Conservation (phyloP, 1,140 invertebrate genomes). For the Procambarus clarkii region DNA sequence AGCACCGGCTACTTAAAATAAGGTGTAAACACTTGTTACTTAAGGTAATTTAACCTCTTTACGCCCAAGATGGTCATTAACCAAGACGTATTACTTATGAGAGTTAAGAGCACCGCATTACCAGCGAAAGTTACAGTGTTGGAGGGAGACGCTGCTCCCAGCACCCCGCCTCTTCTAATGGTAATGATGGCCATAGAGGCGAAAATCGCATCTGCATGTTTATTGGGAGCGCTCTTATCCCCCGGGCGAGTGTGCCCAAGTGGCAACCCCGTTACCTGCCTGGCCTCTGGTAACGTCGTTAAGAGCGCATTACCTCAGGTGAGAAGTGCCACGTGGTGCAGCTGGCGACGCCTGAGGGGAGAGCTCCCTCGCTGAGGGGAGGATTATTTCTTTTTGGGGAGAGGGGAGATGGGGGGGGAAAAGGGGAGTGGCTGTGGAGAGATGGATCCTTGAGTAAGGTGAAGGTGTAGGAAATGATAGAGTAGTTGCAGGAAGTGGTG, state of each 20-base stretch:
- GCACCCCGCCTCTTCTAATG: neutral
- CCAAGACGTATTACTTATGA: no score
- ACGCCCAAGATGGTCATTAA: no score
- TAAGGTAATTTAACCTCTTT: no score
- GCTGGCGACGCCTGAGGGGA: neutral
- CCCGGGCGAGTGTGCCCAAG: neutral
- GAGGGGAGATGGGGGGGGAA: no score
- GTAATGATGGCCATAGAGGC: neutral
- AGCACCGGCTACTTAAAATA: no score
- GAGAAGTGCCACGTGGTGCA: conserved; percentile 9
- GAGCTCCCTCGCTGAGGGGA: neutral
- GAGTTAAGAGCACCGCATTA: no score
- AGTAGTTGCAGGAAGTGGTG: neutral
- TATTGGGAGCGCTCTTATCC: neutral
- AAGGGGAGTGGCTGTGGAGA: neutral
- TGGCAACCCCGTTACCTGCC: conserved; percentile 3
- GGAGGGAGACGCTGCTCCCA: neutral
- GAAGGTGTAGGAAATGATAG: neutral
- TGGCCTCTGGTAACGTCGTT: conserved; percentile 33
- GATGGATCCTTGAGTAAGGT: neutral
- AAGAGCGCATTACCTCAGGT: conserved; percentile 46
- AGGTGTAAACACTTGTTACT: no score
- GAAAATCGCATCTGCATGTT: conserved; percentile 17
- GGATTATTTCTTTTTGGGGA: neutral
- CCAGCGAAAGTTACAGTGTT: neutral